phyloP scores from a whole-genome alignment of 2,797 vertebrate species.

The Molossus alvarezi region DNA sequence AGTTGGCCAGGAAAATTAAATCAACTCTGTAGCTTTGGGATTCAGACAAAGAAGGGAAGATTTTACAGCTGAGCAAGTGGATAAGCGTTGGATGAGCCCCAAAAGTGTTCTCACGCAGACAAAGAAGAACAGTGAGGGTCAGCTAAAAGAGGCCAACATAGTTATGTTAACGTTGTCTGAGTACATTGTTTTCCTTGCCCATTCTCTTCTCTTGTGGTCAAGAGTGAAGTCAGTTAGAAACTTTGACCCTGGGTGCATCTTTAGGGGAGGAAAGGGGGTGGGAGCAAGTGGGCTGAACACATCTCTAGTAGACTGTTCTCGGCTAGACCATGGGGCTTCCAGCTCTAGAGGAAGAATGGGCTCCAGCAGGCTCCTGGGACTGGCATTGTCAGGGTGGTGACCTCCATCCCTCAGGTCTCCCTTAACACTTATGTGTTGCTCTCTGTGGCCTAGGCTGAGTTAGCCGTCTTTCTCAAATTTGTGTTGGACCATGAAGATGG shows the following conservation, averaged over 20 bases:
- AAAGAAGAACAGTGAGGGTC: background rate
- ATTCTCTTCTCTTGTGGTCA: background rate
- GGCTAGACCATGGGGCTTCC: background rate
- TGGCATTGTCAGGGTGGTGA: background rate
- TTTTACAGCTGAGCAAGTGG: conserved; percentile 1
- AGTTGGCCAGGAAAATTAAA: background rate
- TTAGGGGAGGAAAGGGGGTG: background rate
- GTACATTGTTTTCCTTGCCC: background rate
- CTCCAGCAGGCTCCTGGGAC: background rate
- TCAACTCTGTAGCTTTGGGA: conserved; percentile 13
- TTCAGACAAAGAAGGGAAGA: background rate
- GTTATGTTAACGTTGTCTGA: background rate
- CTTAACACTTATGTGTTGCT: background rate
- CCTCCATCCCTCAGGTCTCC: background rate
- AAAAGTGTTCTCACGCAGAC: background rate
- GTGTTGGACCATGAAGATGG: conserved; percentile 93
- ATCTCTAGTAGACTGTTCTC: background rate
- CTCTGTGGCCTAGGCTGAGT: conserved; percentile 91
- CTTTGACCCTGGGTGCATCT: background rate
- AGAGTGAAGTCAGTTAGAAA: conserved; percentile 33
- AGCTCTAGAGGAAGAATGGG: background rate
- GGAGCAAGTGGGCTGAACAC: background rate
- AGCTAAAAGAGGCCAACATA: background rate
- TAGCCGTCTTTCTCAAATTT: conserved; percentile 93
- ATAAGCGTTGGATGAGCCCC: background rate